Percentiles rank a stretch among this genome's conserved stretches.
These are phyloP conservation scores for Rhinella marina DNA, from an alignment of 2,797 vertebrate genomes.

Conservation along the genomic window DNA sequence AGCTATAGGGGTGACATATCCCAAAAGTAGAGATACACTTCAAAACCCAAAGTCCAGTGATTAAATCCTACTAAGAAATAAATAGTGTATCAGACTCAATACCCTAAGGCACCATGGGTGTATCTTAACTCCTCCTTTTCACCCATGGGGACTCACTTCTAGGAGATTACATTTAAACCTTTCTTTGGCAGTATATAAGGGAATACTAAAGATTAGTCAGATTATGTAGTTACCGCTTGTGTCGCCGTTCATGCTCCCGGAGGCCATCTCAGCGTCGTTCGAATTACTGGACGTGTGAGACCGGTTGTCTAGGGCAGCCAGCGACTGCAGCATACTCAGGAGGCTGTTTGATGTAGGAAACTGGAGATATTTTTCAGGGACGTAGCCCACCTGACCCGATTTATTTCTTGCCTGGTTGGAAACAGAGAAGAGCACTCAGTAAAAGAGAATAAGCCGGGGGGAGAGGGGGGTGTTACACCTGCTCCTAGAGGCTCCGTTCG, in stretches of 20 bases:
- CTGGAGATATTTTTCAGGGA: conserved; percentile 95
- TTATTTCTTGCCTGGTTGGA: conserved; percentile 87
- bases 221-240: conserved; percentile 79
- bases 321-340: conserved; percentile 92
- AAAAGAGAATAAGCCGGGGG: background rate
- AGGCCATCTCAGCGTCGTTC: conserved; percentile 81
- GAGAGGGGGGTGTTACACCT: too few relatives aligned
- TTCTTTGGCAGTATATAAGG: background rate
- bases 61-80: background rate
- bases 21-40: background rate
- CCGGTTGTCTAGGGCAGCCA: conserved; percentile 86
- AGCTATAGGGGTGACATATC: too few relatives aligned
- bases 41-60: background rate
- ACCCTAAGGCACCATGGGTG: background rate
- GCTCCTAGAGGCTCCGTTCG: too few relatives aligned
- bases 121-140: background rate
- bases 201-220: background rate
- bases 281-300: conserved; percentile 96
- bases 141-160: background rate
- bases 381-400: conserved; percentile 90
- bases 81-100: background rate
- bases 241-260: conserved; percentile 85
- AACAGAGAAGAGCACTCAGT: background rate
- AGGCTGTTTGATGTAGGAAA: conserved; percentile 93
- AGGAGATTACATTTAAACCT: background rate